Evolutionary conservation across 2,797 vertebrate species (phyloP), one percentile per base, ranked within the genome.

Genomic region (Gouania willdenowi): DNA sequence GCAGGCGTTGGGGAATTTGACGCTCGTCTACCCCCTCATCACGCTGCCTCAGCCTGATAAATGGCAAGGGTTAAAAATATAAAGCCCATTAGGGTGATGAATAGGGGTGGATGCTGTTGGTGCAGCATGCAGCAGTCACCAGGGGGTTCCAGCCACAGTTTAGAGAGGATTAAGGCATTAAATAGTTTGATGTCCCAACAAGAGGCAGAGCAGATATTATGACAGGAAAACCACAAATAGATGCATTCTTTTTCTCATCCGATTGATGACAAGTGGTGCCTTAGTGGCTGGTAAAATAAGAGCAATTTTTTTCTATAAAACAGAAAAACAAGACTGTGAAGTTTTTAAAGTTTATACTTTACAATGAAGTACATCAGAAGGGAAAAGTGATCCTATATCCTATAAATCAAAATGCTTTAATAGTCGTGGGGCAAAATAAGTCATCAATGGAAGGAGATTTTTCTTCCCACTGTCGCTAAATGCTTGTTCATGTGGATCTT

Each of bases 41-140:
- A 50, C 33, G 20, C 60, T 71, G 69, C 64, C 71, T 63, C 67
- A 51, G 67, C 42, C 78, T 88, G 88, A 89, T 85, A 81, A 86
- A 89, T 88, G 71, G 84, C 67, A 87, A 83, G 84, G 85, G 86
- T 89, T 90, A 89, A 88, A 89, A 88, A 89, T 90, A 89, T 80
- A 86, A 78, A 73, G 68, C 66, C 78, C 87, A 88, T 90, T 88
- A 89, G 75, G 48, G 57, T 89, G 88, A 90, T 89, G 72, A 86
- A 90, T 86, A 84, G 73, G 40, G 68, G 49, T 6, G 47, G 62
- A 81, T 82, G 83, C 82, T 86, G 77, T 79, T 74, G 79, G 79
- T 71, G 76, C 63, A 50, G 81, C 62, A 60, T 63, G 57, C 71
- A 2, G 55, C 57, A 74, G 71, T 74, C 86, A 75, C 77, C 56